A percentile compares a stretch with the other conserved stretches of the same genome.
phyloP scores from a whole-genome alignment of 2,113 vertebrate species.

The Notarius lentiginosus region DNA sequence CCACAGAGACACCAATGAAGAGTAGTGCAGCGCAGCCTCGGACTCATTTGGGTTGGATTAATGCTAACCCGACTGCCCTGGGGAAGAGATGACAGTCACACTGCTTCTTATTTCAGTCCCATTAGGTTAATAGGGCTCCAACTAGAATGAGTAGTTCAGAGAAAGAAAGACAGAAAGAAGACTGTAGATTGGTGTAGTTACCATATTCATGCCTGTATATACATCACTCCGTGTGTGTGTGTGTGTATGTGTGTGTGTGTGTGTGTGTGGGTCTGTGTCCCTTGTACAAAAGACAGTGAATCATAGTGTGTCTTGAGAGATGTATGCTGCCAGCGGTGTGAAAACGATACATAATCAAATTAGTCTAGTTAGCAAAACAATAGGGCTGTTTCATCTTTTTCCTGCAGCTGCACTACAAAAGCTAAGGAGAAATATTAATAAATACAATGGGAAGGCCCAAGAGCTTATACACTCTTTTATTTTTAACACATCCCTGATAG shows the following conservation, averaged over 20 bases:
- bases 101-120: slow-evolving; percentile 45
- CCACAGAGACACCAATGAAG: slow-evolving; percentile 44
- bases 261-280: not conserved
- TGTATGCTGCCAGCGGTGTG: slow-evolving; percentile 25
- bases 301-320: slow-evolving; percentile 25
- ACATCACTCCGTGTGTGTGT: not conserved
- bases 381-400: slow-evolving; percentile 6
- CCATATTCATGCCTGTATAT: not conserved
- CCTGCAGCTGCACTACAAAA: not conserved
- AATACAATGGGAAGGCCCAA: slow-evolving; percentile 15
- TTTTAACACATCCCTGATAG: slow-evolving; percentile 36
- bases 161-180: slow-evolving; percentile 3
- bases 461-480: slow-evolving; percentile 27
- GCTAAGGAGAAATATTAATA: not conserved
- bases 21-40: slow-evolving; percentile 35
- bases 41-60: slow-evolving; percentile 54
- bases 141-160: slow-evolving; percentile 20
- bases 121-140: slow-evolving; percentile 52
- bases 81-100: slow-evolving; percentile 47
- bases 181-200: not conserved
- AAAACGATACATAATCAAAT: slow-evolving; percentile 49
- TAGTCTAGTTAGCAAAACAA: slow-evolving; percentile 41
- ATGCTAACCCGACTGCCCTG: slow-evolving; percentile 41
- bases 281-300: not conserved
- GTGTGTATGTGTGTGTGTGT: not conserved